Conservation (phyloP, 2,888 invertebrate genomes). For the Tetranychus piercei region DNA sequence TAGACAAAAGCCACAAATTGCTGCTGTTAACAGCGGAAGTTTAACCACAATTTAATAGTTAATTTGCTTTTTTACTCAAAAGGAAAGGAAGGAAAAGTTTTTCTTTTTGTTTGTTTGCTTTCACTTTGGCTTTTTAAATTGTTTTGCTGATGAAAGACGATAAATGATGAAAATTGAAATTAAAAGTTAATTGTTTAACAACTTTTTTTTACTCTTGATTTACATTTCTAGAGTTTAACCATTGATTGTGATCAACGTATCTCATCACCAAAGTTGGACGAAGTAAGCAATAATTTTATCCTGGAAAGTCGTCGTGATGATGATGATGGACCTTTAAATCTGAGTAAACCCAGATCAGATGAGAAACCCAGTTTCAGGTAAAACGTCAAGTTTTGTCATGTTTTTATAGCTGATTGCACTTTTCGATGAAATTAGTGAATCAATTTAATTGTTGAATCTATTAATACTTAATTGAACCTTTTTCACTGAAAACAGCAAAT, state of each 20-base stretch:
- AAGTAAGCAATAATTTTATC: constrained; percentile 2
- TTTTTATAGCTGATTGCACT: neutral
- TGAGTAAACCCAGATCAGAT: constrained; percentile 9
- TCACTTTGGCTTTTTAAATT: too few species aligned
- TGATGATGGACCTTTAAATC: constrained; percentile 8
- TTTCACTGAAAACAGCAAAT: neutral
- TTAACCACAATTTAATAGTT: neutral
- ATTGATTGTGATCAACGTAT: constrained; percentile 9
- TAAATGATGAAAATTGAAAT: neutral
- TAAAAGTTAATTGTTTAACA: neutral
- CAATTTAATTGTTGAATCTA: neutral
- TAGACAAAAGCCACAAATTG: neutral
- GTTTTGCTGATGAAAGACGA: too few species aligned
- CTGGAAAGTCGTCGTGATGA: neutral
- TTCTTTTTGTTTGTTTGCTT: neutral
- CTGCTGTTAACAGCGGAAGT: neutral
- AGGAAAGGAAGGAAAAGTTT: neutral
- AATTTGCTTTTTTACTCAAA: neutral
- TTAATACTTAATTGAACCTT: neutral
- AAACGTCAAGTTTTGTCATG: neutral
- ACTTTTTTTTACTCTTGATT: neutral
- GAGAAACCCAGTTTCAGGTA: constrained; percentile 6
- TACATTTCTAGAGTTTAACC: neutral
- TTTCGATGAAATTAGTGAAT: neutral
- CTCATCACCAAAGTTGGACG: constrained; percentile 1